Evolutionary conservation across 2,113 vertebrate genomes (phyloP), one percentile per base, ranked within the genome.

Genomic region (Lipophrys pholis): DNA sequence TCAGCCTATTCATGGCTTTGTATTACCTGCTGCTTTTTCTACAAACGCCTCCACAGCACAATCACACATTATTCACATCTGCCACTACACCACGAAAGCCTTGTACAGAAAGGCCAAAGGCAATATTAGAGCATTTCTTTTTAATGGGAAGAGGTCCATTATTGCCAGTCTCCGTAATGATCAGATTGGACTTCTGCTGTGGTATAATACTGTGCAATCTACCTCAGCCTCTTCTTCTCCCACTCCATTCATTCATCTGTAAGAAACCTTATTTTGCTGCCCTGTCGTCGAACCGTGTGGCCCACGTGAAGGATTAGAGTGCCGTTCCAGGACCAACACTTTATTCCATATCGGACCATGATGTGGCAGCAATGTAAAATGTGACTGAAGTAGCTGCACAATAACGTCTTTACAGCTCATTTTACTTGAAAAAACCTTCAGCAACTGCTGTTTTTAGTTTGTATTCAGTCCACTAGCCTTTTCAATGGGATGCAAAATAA

Each of bases 121-220:
- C 81, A 78, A 83, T 77, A 84, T 79, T 40, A 67, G 48, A 38
- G 58, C 63, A 59, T 79, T 52, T 56, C 58, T 64, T 77, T 84
- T 83, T 73, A 85, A 82, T 79, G 17, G 46, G 71, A 48, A 79
- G 38, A 75, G 48, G 30, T 69, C 57, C 50, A 70, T 86, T 77
- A 81, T 59, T 66, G 35, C 46, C 60, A 30, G 42, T 52, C 45
- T 85, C 68, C 56, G 58, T 73, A 59, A 73, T 67, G 77, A 77
- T 74, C 59, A 69, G 50, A 81, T 50, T 58, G 45, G 70, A 81
- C 63, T 11, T 69, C 46, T 79, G 74, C 41, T 64, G 74, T 43
- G 50, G 65, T 38, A 21, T 68, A 63, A 79, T 68, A 68, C 62
- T 67, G 57, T 61, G 68, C 64, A 56, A 38, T 54, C 30, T 69